Conservation (phyloP, 23 tunicate species). For the Trididemnum miniatum region DNA sequence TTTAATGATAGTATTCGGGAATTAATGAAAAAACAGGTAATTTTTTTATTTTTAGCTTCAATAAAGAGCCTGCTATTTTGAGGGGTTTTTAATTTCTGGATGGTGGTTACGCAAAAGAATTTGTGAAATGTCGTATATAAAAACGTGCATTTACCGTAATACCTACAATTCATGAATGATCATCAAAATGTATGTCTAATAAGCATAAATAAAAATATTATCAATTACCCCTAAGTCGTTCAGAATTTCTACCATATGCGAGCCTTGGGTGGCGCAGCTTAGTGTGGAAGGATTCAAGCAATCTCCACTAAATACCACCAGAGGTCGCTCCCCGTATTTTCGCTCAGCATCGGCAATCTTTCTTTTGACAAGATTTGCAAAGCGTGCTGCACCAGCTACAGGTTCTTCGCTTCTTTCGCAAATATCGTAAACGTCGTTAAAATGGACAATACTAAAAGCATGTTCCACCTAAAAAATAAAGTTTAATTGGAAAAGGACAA, state of each 20-base stretch:
- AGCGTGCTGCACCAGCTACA: conserved; percentile 82
- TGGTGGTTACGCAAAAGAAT: too few species aligned
- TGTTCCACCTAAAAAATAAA: not conserved
- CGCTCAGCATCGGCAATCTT: conserved; percentile 6
- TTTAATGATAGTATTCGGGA: too few species aligned
- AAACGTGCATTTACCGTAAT: too few species aligned
- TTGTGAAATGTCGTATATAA: too few species aligned
- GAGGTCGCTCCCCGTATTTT: conserved; percentile 52
- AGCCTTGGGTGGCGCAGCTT: conserved; percentile 85
- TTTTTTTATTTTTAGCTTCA: too few species aligned
- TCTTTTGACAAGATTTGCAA: conserved; percentile 37
- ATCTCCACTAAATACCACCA: conserved; percentile 80
- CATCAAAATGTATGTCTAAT: too few species aligned
- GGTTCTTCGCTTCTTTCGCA: conserved; percentile 60
- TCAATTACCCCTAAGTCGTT: conserved; percentile 68
- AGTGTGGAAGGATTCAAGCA: conserved; percentile 92
- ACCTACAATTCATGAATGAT: too few species aligned
- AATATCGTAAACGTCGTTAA: conserved; percentile 95
- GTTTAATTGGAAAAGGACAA: too few species aligned
- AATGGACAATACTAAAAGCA: conserved; percentile 56
- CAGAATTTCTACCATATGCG: conserved; percentile 85
- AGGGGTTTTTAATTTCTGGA: too few species aligned
- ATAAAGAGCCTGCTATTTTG: too few species aligned
- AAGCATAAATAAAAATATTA: too few species aligned
- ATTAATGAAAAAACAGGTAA: too few species aligned